These are phyloP conservation scores for Turritopsis rubra DNA, from an alignment of 30 jellyfish, hydroid and myxozoan species.

Conservation along the genomic window DNA sequence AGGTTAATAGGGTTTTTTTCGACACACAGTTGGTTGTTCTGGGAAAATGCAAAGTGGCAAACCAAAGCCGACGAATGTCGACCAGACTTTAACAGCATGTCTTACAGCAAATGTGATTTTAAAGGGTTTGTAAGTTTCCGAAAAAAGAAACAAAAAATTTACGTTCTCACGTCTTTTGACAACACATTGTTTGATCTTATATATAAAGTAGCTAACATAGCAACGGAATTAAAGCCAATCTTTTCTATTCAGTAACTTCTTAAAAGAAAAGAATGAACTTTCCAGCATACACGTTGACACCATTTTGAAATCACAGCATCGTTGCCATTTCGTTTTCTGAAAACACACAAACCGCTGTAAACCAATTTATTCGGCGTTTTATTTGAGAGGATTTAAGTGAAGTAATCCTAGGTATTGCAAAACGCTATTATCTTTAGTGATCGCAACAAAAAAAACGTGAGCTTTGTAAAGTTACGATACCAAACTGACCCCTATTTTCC, in stretches of 20 bases:
- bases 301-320: neutral
- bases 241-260: neutral
- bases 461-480: too few species aligned
- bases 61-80: neutral
- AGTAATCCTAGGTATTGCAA: neutral
- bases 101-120: too few species aligned
- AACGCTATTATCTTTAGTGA: too few species aligned
- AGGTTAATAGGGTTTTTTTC: neutral
- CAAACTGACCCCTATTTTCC: too few species aligned
- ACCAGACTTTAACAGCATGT: too few species aligned
- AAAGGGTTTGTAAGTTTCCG: neutral
- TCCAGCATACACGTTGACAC: neutral
- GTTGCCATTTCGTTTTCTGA: neutral
- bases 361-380: neutral
- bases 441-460: neutral
- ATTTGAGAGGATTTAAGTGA: neutral
- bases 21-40: neutral
- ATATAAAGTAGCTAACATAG: neutral
- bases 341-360: neutral
- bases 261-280: neutral
- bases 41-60: neutral
- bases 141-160: neutral
- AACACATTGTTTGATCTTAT: neutral
- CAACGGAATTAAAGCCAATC: neutral
- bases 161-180: too few species aligned